Percentiles rank a stretch among this genome's conserved stretches.
phyloP scores from a whole-genome alignment of 1,140 invertebrate genomes.

The Drosophila pachea region DNA sequence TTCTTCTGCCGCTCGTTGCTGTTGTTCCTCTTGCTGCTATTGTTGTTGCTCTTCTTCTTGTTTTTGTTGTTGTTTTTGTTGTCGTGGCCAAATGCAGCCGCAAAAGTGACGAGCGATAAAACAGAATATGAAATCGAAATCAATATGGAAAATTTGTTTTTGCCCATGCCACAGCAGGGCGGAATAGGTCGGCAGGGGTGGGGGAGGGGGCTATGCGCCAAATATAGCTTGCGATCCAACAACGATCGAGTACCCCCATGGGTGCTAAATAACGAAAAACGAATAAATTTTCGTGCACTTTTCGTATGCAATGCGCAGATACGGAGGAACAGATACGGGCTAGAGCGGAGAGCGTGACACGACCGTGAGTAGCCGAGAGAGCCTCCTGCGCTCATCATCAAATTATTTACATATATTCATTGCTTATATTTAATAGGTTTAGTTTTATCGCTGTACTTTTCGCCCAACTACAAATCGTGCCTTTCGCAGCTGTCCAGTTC shows the following conservation, averaged over 20 bases:
- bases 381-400: not conserved
- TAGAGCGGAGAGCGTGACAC: conserved; percentile 28
- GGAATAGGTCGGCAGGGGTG: too few relatives aligned
- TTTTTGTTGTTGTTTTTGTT: conserved; percentile 7
- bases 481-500: not conserved
- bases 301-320: conserved; percentile 60
- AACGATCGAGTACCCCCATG: conserved; percentile 59
- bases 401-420: not conserved
- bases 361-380: not conserved
- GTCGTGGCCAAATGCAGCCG: conserved; percentile 17
- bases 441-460: not conserved
- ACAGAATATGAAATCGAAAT: conserved; percentile 33
- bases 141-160: conserved; percentile 38
- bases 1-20: conserved; percentile 21
- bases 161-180: not conserved
- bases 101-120: conserved; percentile 38
- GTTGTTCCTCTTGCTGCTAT: not conserved
- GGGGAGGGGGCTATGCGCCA: conserved; percentile 16
- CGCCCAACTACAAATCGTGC: conserved; percentile 1
- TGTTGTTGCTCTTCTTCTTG: conserved; percentile 8
- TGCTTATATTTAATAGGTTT: not conserved
- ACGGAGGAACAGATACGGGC: conserved; percentile 46
- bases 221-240: conserved; percentile 41
- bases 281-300: conserved; percentile 68
- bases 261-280: conserved; percentile 72